Conservation (phyloP, 2,888 invertebrate species). For the Campoletis raptor region DNA sequence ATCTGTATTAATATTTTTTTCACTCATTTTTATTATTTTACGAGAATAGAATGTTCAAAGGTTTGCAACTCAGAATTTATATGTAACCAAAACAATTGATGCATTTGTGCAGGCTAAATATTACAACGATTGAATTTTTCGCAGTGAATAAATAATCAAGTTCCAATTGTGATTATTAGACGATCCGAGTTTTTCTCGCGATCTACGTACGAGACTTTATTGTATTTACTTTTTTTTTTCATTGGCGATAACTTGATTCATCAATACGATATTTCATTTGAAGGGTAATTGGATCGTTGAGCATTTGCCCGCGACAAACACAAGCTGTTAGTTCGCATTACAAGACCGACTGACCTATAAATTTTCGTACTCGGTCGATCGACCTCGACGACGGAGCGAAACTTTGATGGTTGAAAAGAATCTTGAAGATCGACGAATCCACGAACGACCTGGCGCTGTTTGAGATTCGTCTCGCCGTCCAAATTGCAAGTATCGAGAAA, state of each 20-base stretch:
- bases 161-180: neutral
- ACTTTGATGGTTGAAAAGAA: constrained; percentile 92
- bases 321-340: constrained; percentile 17
- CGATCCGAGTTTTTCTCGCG: neutral
- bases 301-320: constrained; percentile 29
- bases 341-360: constrained; percentile 87
- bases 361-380: constrained; percentile 98
- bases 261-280: constrained; percentile 45
- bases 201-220: neutral
- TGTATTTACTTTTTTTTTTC: neutral
- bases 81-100: neutral
- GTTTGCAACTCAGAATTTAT: neutral
- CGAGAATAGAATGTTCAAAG: neutral
- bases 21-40: neutral
- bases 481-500: constrained; percentile 98
- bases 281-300: neutral
- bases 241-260: constrained; percentile 5
- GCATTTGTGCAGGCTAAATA: neutral
- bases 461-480: constrained; percentile 98
- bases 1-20: neutral
- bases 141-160: neutral
- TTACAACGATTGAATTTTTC: neutral
- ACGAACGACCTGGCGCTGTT: constrained; percentile 94
- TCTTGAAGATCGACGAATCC: constrained; percentile 91
- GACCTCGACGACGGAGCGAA: constrained; percentile 94